Base-by-base conservation (phyloP, 1,140 invertebrate species). In the Thalassaphorura encarpata region DNA sequence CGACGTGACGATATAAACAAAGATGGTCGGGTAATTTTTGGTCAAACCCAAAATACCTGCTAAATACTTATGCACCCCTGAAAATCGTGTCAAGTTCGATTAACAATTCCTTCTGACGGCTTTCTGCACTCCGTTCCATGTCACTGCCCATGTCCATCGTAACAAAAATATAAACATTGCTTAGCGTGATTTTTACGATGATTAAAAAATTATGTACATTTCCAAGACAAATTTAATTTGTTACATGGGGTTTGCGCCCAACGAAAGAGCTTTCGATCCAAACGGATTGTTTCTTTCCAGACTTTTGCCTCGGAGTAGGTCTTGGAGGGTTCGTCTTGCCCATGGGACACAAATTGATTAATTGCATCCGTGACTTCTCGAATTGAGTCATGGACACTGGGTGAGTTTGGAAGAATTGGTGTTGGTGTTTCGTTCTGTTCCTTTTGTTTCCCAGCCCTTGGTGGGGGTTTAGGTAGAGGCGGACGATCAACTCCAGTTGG, bases 191-290 rank as follows among this genome's bases (percentile, higher is more conserved):
- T 41, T 21, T 40, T 6, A 23, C 5, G 5, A 13, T 6, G 3
- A 5, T 43, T 43, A 43, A 18, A 21, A 43, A 43, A 6, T 21
- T 18, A 11, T 18, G 6, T 18, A 18, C 18, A 16, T 21, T 16
- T 48, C 15, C 11, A 18, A 8, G 15, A 23, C 21, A 16, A 24
- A 24, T 28, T 51, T 24, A 5, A 39, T 36, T 51, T 26, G 5
- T 19, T 51, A 16, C 13, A 11, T 24, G 46, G 15, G 59, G 56
- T 52, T 62, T 64, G n/a, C 42, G 4, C 0, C 63, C 63, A 31
- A 65, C 63, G 47, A 65, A 65, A 8, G 63, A 65, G 28, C 56
- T 60, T 26, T 65, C 63, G 26, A 65, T 61, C 63, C 63, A 65
- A 39, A 65, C 26, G 3, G 48, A 51, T 42, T 55, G 59, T 47